phyloP scores from a whole-genome alignment of 2,888 invertebrate species.

The Limnephilus lunatus region DNA sequence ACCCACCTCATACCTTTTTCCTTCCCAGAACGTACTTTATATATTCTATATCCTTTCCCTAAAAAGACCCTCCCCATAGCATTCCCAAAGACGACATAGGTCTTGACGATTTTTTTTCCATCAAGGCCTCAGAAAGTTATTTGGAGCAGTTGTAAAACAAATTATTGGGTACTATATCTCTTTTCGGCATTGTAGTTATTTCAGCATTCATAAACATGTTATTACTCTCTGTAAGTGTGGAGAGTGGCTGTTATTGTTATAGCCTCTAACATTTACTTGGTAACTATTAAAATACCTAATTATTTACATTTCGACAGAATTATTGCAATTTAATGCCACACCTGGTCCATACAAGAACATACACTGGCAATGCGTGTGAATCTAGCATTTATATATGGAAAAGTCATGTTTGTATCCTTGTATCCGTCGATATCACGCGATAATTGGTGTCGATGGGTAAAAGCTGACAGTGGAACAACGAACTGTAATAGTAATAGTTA shows the following conservation, averaged over 20 bases:
- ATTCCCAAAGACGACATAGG: too few relatives aligned
- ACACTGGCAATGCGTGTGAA: slow-evolving; percentile 10
- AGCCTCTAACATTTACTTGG: slow-evolving; percentile 18
- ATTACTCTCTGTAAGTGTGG: neutral
- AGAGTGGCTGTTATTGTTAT: neutral
- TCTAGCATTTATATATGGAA: neutral
- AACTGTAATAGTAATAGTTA: neutral
- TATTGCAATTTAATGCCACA: slow-evolving; percentile 23
- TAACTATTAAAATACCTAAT: slow-evolving; percentile 21
- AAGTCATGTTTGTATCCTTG: neutral
- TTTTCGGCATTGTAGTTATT: neutral
- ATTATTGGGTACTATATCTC: too few relatives aligned
- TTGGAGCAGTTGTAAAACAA: too few relatives aligned
- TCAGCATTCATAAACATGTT: neutral
- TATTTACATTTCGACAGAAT: slow-evolving; percentile 14
- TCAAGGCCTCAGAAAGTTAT: too few relatives aligned
- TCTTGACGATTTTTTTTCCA: too few relatives aligned
- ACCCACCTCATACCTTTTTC: too few relatives aligned
- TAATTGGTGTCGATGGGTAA: neutral
- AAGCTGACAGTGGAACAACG: neutral
- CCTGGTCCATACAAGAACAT: neutral
- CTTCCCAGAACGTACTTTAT: too few relatives aligned
- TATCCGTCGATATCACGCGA: slow-evolving; percentile 20
- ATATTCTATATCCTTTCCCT: too few relatives aligned
- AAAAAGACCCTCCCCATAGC: too few relatives aligned